Evolutionary conservation across 1,140 invertebrate genomes (phyloP), one percentile per base, ranked within the genome.

Genomic region (Pseudomyrmex cubaensis): DNA sequence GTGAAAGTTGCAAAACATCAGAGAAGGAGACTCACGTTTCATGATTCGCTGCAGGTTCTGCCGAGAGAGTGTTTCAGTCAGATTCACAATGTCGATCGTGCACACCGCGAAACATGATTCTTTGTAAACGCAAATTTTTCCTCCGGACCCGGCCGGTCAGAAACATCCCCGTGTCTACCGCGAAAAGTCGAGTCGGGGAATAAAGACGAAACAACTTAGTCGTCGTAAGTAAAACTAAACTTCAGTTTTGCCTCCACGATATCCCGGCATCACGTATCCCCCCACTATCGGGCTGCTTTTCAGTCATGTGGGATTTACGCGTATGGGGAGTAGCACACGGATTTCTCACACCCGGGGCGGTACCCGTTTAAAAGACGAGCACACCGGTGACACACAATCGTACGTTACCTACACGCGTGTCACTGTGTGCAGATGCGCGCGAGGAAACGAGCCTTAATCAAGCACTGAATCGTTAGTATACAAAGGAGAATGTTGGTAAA

Each of bases 161-260:
- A 48, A 56, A 66, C 85, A 87, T 87, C 25, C 61, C 62, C 35
- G 35, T 52, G 9, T 61, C 15, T 1, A 3, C 48, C 46, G 15
- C 22, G 56, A n/a, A 20, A 15, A n/a, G 50, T 2, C 56, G 46
- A 88, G 85, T 90, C 88, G 85, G 86, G 75, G 82, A 80, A 88
- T 85, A 66, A 50, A 22, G 67, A 52, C 85, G 88, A 56, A 78
- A 86, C 77, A 82, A 89, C 91, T 90, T 89, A 85, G 85, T 92
- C 82, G 90, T 86, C 91, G 83, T 89, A 85, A 89, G 89, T 83
- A 90, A 92, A 92, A 92, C 91, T 92, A 91, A 92, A 92, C 87
- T 86, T 86, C 82, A 13, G 59, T 77, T 84, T 90, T 86, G 85
- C 78, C 12, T 84, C 84, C 66, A 89, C 88, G 82, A 82, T 85